Base-by-base conservation (phyloP, 1,140 invertebrate genomes). In the Temnothorax longispinosus region DNA sequence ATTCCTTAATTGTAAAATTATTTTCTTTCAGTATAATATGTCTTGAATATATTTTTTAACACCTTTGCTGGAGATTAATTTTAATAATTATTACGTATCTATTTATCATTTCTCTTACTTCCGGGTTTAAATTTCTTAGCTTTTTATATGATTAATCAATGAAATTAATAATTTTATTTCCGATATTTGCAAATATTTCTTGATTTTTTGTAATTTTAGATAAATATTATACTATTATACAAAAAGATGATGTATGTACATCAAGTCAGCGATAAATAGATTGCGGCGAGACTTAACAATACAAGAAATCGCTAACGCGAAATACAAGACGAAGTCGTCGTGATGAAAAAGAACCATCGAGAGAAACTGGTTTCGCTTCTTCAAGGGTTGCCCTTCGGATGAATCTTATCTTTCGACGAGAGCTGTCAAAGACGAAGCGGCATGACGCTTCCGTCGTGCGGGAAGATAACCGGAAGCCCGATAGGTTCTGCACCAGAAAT, bases 401-500 rank as follows among this genome's bases (percentile, higher is more conserved):
- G 90, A 90, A 92, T 94, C 94, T 95, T 95, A 95, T 95, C 94
- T 93, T 75, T 91, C 89, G 91, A 92, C 92, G 93, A 91, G 92
- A 91, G 92, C 93, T 93, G 94, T 94, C 94, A 95, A 94, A 94
- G 93, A 93, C 92, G 93, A 93, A 91, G 88, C 85, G 88, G 80
- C 89, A 85, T 90, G 94, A 93, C 90, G 91, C 93, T 95, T 94
- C 94, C 94, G 92, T 92, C 87, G 86, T 82, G 86, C 88, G 91
- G 92, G 93, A 92, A 94, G 94, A 95, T 94, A 94, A 94, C 93
- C 93, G 93, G 93, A 94, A 94, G 92, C 89, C 88, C 81, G 94
- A 95, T 94, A 95, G 90, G 89, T 87, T 88, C 88, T 91, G 86
- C 91, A 94, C 93, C 93, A 94, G 94, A 95, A 94, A 95, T 95